Conservation (phyloP, 2,113 vertebrate genomes). For the Etia nguti region DNA sequence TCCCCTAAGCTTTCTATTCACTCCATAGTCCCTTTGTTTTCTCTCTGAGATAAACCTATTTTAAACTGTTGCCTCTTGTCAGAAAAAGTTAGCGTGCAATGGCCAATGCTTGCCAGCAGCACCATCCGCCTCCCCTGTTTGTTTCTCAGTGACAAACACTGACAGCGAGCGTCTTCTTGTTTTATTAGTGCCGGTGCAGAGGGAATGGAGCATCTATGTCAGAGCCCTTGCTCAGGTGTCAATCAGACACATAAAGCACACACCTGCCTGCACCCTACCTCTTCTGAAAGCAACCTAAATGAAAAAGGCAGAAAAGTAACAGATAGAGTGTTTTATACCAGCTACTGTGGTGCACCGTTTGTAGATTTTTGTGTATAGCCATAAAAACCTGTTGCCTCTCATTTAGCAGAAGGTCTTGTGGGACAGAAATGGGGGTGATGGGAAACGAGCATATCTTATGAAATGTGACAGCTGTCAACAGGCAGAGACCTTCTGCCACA, state of each 20-base stretch:
- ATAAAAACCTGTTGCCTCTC: constrained; percentile 48
- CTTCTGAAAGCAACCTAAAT: neutral
- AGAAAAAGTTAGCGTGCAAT: constrained; percentile 21
- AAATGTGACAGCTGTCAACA: constrained; percentile 9
- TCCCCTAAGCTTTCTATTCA: neutral
- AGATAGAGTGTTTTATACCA: constrained; percentile 22
- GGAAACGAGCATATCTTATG: neutral
- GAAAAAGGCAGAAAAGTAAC: neutral
- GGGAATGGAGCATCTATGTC: constrained; percentile 7
- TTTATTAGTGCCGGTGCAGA: constrained; percentile 35
- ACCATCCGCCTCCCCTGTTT: neutral
- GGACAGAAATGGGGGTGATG: neutral
- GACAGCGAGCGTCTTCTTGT: constrained; percentile 41
- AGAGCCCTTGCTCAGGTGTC: constrained; percentile 28
- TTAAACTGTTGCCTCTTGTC: constrained; percentile 20
- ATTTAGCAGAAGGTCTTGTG: constrained; percentile 12
- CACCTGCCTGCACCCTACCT: neutral
- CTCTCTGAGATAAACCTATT: constrained; percentile 19
- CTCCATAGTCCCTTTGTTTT: neutral
- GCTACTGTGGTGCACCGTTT: neutral
- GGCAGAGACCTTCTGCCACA: neutral
- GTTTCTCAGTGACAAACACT: neutral
- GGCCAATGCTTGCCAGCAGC: neutral
- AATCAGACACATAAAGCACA: constrained; percentile 27
- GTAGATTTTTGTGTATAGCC: neutral